Percentiles rank a stretch among this genome's conserved stretches.
These are phyloP conservation scores for Oreochromis grahami DNA, from an alignment of 2,797 vertebrate species.

Conservation along the genomic window DNA sequence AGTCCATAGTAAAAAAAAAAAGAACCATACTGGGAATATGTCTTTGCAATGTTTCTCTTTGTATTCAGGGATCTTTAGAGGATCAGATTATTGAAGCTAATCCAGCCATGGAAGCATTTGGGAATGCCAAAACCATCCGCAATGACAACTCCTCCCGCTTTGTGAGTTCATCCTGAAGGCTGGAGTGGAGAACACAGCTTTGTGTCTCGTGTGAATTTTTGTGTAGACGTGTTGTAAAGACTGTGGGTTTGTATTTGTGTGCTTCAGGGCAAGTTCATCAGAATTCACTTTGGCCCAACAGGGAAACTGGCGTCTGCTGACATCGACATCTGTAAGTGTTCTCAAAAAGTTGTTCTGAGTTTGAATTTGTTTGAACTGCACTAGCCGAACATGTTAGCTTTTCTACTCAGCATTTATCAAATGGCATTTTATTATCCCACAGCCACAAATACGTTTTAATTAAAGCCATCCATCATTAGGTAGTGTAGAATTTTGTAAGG, in stretches of 20 bases:
- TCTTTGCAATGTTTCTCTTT: not conserved
- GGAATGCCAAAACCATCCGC: conserved; percentile 92
- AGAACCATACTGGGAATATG: not conserved
- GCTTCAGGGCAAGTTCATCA: conserved; percentile 91
- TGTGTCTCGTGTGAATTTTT: not conserved
- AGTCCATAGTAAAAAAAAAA: not conserved
- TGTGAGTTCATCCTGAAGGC: conserved; percentile 73
- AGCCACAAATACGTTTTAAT: not conserved
- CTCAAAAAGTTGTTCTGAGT: not conserved
- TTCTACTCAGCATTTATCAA: not conserved
- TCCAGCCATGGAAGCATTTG: conserved; percentile 95
- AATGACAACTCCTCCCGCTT: conserved; percentile 96
- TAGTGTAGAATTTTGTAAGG: not conserved
- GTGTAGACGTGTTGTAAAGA: not conserved
- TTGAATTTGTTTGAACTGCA: not conserved
- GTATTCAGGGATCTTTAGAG: conserved; percentile 85
- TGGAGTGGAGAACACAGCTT: not conserved
- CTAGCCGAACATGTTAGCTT: not conserved
- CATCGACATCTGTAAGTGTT: conserved; percentile 89
- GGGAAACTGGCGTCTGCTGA: conserved; percentile 91
- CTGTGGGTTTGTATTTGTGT: not conserved
- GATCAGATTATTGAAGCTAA: conserved; percentile 97
- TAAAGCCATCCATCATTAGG: not conserved
- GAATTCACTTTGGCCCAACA: conserved; percentile 90
- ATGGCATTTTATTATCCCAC: not conserved